These are phyloP conservation scores for Caenorhabditis zanzibari DNA, from an alignment of 2,888 invertebrate genomes.

Conservation along the genomic window DNA sequence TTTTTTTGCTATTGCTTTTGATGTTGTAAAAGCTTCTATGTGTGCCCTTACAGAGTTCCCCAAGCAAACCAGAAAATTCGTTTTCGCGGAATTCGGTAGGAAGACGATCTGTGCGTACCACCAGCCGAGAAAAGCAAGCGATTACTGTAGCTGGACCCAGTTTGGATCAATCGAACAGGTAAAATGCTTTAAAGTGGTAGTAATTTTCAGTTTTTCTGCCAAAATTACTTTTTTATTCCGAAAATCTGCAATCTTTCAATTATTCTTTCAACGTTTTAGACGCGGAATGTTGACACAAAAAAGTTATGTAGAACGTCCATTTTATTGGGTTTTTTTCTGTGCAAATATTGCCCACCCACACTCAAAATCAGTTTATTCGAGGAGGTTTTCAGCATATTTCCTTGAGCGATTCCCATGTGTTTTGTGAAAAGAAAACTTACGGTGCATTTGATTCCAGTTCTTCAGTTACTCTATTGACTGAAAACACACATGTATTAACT, in stretches of 20 bases:
- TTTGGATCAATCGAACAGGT: background rate
- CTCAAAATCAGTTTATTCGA: conserved; percentile 10
- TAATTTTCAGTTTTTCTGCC: background rate
- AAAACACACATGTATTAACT: conserved; percentile 35
- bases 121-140: conserved; percentile 54
- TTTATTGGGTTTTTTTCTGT: conserved; percentile 28
- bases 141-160: conserved; percentile 13
- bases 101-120: conserved; percentile 54
- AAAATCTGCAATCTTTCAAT: background rate
- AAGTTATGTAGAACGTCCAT: conserved; percentile 25
- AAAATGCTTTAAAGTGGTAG: background rate
- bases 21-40: conserved; percentile 35
- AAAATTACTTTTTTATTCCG: background rate
- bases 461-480: conserved; percentile 24
- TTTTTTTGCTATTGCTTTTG: conserved; percentile 9
- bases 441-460: background rate
- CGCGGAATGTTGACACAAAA: conserved; percentile 16
- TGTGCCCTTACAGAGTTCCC: conserved; percentile 41
- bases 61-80: conserved; percentile 8
- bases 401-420: background rate
- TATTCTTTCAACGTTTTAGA: background rate
- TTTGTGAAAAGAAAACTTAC: background rate
- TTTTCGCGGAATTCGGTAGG: conserved; percentile 46
- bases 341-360: conserved; percentile 35
- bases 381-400: background rate